A percentile compares a stretch with the other conserved stretches of the same genome.
phyloP scores from a whole-genome alignment of 2,113 vertebrate species.

The Chascanopsetta lugubris region DNA sequence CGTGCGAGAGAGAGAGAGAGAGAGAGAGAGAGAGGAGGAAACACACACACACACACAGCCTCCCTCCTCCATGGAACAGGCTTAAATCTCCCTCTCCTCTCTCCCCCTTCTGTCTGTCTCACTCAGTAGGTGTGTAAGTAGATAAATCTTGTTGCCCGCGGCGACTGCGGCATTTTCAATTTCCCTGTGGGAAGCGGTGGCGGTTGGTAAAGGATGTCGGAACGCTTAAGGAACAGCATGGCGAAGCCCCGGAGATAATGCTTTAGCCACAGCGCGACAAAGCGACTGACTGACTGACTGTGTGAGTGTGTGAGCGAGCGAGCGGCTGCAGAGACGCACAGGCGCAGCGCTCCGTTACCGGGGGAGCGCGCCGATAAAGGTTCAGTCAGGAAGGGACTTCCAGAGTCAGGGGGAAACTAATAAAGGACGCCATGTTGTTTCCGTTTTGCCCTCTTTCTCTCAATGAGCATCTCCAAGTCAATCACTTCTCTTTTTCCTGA shows the following conservation, averaged over 20 bases:
- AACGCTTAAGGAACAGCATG: conserved; percentile 76
- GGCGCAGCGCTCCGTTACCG: not conserved
- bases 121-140: conserved; percentile 78
- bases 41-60: conserved; percentile 1
- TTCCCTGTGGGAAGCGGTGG: conserved; percentile 77
- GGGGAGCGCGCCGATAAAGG: conserved; percentile 23
- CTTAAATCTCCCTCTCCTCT: conserved; percentile 30
- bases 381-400: conserved; percentile 20
- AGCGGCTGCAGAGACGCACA: conserved; percentile 32
- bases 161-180: conserved; percentile 78
- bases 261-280: conserved; percentile 75
- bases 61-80: conserved; percentile 16
- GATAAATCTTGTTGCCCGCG: conserved; percentile 75
- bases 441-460: not conserved
- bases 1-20: conserved; percentile 14
- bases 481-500: no score
- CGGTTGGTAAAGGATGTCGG: conserved; percentile 71
- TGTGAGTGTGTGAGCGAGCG: conserved; percentile 51
- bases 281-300: conserved; percentile 61
- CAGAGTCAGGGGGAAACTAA: conserved; percentile 8
- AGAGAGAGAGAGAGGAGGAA: conserved; percentile 13
- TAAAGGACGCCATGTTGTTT: conserved; percentile 7
- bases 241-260: conserved; percentile 77
- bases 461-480: not conserved
- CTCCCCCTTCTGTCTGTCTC: conserved; percentile 37